Base-by-base conservation (phyloP, 2,888 invertebrate species). In the Hirtodrosophila alboralis region DNA sequence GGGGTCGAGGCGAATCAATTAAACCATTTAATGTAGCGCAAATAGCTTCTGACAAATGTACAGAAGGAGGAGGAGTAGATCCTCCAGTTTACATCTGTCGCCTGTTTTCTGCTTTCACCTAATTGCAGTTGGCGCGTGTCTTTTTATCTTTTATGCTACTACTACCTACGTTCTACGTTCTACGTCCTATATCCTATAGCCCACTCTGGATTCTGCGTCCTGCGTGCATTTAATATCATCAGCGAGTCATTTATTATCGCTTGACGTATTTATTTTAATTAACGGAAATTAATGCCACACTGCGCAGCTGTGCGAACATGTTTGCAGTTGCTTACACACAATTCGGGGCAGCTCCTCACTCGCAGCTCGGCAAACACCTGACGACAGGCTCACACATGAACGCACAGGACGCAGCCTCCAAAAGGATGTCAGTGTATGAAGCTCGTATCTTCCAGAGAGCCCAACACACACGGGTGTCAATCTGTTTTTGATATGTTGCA, bases 191-290 rank as follows among this genome's bases (percentile, higher is more conserved):
- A 18, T 18, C 18, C 18, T 18, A 18, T 5, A n/a, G n/a, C 5
- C 18, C 18, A 18, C 3, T 5, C 4, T 41, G 31, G n/a, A n/a
- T n/a, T n/a, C 33, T 34, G 33, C 30, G 53, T 44, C 53, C 49
- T 72, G 63, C 58, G 58, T 67, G 62, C 62, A 69, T 72, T 83
- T 76, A 72, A 85, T 83, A 74, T 70, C 71, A 69, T 61, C 80
- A 79, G 67, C 75, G 67, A 81, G 80, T 80, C 84, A 83, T 85
- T 85, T 83, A 80, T 80, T 73, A 85, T 73, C 86, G 81, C 81
- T 84, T 85, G 81, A 83, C 84, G 80, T 77, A 83, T 85, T 83
- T 84, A 83, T 83, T 83, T 83, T 83, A 83, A 83, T 83, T 83
- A 83, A 85, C 86, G 81, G 84, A 83, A 83, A 83, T 83, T 83